phyloP scores from a whole-genome alignment of 2,888 invertebrate genomes.

The Parelbella ahira region DNA sequence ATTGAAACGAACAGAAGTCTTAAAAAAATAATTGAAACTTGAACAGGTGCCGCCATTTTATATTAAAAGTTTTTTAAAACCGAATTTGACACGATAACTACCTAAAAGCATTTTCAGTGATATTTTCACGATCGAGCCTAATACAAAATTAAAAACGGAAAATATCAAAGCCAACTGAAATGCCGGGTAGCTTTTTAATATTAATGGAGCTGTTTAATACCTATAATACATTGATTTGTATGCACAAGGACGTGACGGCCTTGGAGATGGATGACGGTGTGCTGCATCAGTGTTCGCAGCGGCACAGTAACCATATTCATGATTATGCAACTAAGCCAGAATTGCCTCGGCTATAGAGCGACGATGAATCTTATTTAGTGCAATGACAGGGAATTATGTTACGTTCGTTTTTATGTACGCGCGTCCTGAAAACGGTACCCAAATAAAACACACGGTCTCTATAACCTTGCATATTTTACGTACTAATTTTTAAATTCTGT shows the following conservation, averaged over 20 bases:
- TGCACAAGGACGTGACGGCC: slow-evolving; percentile 5
- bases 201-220: slow-evolving; percentile 11
- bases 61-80: too few relatives aligned
- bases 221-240: slow-evolving; percentile 17
- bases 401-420: too few relatives aligned
- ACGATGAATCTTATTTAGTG: slow-evolving; percentile 12
- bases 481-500: too few relatives aligned
- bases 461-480: too few relatives aligned
- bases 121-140: slow-evolving; percentile 8
- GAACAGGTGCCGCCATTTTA: too few relatives aligned
- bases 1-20: too few relatives aligned
- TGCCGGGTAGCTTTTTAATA: slow-evolving; percentile 18
- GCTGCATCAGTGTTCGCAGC: slow-evolving; percentile 4
- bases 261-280: slow-evolving; percentile 17
- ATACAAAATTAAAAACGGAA: slow-evolving; percentile 16
- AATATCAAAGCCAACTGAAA: too few relatives aligned
- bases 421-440: too few relatives aligned
- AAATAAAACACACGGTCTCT: too few relatives aligned
- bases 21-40: too few relatives aligned
- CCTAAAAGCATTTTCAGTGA: slow-evolving; percentile 1
- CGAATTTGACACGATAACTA: too few relatives aligned
- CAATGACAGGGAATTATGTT: slow-evolving; percentile 6
- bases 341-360: slow-evolving; percentile 2
- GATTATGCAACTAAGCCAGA: slow-evolving; percentile 8
- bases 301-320: slow-evolving; percentile 4